Evolutionary conservation across 2,888 invertebrate species (phyloP).

Genomic region (Ceratothoa steindachneri): DNA sequence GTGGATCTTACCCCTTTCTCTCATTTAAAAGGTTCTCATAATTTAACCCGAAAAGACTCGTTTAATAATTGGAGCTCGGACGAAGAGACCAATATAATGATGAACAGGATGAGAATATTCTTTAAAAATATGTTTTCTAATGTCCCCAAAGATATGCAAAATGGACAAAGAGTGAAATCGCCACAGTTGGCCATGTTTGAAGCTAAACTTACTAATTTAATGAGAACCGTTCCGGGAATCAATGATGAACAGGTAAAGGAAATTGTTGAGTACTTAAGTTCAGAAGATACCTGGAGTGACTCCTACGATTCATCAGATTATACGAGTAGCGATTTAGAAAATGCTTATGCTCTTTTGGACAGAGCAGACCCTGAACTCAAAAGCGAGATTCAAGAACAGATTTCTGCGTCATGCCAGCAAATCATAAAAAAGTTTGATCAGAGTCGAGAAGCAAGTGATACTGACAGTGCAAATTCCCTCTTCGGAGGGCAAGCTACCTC

Average conservation of each 20-base stretch:
- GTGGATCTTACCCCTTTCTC: constrained; percentile 56
- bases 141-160: constrained; percentile 41
- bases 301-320: constrained; percentile 89
- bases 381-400: constrained; percentile 67
- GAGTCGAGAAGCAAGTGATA: constrained; percentile 43
- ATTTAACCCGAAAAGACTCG: constrained; percentile 74
- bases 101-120: constrained; percentile 89
- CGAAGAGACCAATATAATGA: constrained; percentile 90
- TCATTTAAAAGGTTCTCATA: constrained; percentile 52
- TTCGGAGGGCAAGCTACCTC: constrained; percentile 32
- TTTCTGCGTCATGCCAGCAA: constrained; percentile 80
- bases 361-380: constrained; percentile 49
- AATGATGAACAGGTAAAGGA: constrained; percentile 84
- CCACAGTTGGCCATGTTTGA: constrained; percentile 84
- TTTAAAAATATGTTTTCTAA: constrained; percentile 84
- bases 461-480: constrained; percentile 42
- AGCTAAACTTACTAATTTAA: constrained; percentile 78
- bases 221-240: constrained; percentile 90
- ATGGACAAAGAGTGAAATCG: constrained; percentile 59
- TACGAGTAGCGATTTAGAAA: constrained; percentile 75
- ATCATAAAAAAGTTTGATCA: constrained; percentile 80
- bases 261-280: constrained; percentile 85
- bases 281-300: constrained; percentile 90
- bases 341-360: constrained; percentile 47
- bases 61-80: constrained; percentile 92